A percentile compares a stretch with the other conserved stretches of the same genome.
Evolutionary conservation across 2,888 invertebrate genomes (phyloP).

Genomic region (Ecdyonurus torrentis): DNA sequence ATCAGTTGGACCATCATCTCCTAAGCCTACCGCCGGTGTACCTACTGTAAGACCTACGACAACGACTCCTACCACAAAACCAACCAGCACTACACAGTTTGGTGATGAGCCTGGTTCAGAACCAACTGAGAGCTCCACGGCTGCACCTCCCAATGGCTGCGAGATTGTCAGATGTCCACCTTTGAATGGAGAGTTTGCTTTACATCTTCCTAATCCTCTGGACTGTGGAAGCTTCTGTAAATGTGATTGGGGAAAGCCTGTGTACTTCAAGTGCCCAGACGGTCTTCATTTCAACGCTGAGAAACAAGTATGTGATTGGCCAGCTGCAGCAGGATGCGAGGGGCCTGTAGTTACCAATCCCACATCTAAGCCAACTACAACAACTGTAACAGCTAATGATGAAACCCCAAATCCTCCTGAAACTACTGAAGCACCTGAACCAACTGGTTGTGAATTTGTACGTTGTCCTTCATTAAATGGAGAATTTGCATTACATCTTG

Average conservation of each 20-base stretch:
- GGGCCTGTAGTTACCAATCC: not conserved
- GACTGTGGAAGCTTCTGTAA: slow-evolving; percentile 9
- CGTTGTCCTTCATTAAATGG: slow-evolving; percentile 5
- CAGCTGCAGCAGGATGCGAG: slow-evolving; percentile 1
- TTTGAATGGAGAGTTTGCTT: slow-evolving; percentile 1
- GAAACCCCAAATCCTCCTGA: too few species aligned
- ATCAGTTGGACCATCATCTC: too few species aligned
- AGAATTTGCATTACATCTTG: slow-evolving; percentile 2
- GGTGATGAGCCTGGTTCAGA: not conserved
- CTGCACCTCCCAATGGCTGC: not conserved
- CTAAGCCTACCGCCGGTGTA: not conserved
- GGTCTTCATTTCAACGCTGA: slow-evolving; percentile 10
- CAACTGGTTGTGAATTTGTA: not conserved
- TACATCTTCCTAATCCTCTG: slow-evolving; percentile 7
- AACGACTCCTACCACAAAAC: too few species aligned
- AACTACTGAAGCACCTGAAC: too few species aligned
- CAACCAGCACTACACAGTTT: too few species aligned
- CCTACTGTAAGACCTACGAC: too few species aligned
- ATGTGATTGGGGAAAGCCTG: slow-evolving; percentile 8
- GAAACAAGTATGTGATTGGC: slow-evolving; percentile 10
- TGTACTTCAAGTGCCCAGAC: slow-evolving; percentile 4
- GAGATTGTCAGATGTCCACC: slow-evolving; percentile 2
- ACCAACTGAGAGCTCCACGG: not conserved
- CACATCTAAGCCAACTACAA: not conserved
- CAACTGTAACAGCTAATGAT: too few species aligned